These are phyloP conservation scores for Plebejus anna DNA, from an alignment of 2,888 invertebrate species.

Conservation along the genomic window DNA sequence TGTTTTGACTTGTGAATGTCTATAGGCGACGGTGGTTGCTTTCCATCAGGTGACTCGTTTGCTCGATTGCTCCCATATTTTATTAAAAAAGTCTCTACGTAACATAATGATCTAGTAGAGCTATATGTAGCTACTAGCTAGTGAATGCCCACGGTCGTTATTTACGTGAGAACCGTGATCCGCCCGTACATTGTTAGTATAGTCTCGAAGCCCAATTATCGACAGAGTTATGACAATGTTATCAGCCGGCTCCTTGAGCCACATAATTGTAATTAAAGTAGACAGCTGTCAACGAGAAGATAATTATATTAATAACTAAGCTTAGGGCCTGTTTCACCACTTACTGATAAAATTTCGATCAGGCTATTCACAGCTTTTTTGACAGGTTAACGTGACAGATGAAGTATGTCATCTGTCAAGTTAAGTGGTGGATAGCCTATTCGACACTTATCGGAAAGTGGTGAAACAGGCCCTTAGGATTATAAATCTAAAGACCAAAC, in stretches of 20 bases:
- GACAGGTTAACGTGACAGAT: no score
- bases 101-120: neutral
- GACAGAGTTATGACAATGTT: constrained; percentile 29
- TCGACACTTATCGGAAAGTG: no score
- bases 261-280: constrained; percentile 8
- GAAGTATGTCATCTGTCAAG: no score
- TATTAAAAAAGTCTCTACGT: neutral
- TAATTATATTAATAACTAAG: neutral
- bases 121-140: neutral
- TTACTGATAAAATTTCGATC: no score
- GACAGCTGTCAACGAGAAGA: neutral
- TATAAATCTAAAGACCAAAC: no score
- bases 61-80: no score
- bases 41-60: no score
- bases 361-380: no score
- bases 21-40: no score
- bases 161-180: constrained; percentile 17
- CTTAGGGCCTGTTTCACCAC: neutral
- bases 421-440: no score
- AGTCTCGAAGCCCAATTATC: constrained; percentile 19
- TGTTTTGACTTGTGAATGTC: no score
- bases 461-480: neutral
- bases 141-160: constrained; percentile 15
- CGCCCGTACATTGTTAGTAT: neutral
- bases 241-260: constrained; percentile 22